Conservation (phyloP, 1,140 invertebrate species). For the Panagrolaimus sp. region DNA sequence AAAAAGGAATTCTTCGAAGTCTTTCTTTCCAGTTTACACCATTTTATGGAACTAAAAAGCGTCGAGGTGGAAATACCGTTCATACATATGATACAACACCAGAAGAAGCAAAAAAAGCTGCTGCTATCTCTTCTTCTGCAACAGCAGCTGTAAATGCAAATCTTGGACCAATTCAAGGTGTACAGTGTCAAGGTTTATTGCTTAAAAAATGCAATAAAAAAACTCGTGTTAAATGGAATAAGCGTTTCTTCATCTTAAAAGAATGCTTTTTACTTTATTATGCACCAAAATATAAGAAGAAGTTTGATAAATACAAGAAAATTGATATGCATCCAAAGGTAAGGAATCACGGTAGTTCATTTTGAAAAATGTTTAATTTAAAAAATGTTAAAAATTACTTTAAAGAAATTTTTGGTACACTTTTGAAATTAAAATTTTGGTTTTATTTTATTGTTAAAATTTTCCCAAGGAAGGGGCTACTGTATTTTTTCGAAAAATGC, state of each 20-base stretch:
- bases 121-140: neutral
- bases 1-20: conserved; percentile 14
- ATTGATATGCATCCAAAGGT: conserved; percentile 46
- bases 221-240: conserved; percentile 40
- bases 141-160: too few relatives aligned
- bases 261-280: conserved; percentile 47
- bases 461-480: too few relatives aligned
- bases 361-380: too few relatives aligned
- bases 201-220: conserved; percentile 44
- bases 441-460: neutral
- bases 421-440: neutral
- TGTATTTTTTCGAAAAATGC: too few relatives aligned
- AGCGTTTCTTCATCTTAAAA: conserved; percentile 42
- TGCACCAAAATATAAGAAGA: conserved; percentile 29
- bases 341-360: neutral
- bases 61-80: neutral
- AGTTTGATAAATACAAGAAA: conserved; percentile 32
- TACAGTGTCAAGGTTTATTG: conserved; percentile 37
- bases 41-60: neutral
- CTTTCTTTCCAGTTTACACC: conserved; percentile 5
- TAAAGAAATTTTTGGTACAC: too few relatives aligned
- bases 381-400: too few relatives aligned
- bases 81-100: conserved; percentile 11
- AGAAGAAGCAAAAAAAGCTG: too few relatives aligned
- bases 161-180: conserved; percentile 27